Conservation (phyloP, 2,888 invertebrate genomes). For the Xanthia icteritia region DNA sequence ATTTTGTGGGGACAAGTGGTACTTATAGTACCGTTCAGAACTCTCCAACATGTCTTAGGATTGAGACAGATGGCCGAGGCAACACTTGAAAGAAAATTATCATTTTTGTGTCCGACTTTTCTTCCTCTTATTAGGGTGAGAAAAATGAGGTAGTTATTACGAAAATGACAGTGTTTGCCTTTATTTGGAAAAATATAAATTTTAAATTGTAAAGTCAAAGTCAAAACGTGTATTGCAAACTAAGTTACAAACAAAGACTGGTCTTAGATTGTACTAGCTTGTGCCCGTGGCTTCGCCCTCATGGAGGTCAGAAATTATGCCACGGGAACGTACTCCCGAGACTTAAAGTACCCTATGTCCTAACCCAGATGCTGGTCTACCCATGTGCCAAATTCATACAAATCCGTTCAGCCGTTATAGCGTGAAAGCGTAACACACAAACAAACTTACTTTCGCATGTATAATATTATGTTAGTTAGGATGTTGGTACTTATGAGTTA, state of each 20-base stretch:
- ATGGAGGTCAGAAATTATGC: no score
- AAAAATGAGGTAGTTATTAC: neutral
- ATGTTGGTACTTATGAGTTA: no score
- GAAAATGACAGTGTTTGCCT: neutral
- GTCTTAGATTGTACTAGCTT: no score
- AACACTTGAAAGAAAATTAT: slow-evolving; percentile 63
- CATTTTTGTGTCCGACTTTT: slow-evolving; percentile 51
- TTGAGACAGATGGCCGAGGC: slow-evolving; percentile 81
- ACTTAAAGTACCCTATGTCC: no score
- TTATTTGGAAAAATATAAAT: neutral
- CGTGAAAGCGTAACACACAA: no score
- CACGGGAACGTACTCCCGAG: no score
- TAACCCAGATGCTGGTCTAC: no score
- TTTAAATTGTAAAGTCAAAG: neutral
- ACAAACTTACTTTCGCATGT: no score
- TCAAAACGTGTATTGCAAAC: neutral
- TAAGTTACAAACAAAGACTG: no score
- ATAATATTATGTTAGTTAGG: no score
- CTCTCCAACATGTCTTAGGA: slow-evolving; percentile 75
- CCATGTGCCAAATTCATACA: neutral
- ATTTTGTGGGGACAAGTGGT: slow-evolving; percentile 55
- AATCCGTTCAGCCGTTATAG: no score
- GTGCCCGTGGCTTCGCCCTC: no score
- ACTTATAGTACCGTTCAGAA: slow-evolving; percentile 71
- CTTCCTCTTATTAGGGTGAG: slow-evolving; percentile 9